phyloP scores from a whole-genome alignment of 2,113 vertebrate genomes.

The Athene noctua region DNA sequence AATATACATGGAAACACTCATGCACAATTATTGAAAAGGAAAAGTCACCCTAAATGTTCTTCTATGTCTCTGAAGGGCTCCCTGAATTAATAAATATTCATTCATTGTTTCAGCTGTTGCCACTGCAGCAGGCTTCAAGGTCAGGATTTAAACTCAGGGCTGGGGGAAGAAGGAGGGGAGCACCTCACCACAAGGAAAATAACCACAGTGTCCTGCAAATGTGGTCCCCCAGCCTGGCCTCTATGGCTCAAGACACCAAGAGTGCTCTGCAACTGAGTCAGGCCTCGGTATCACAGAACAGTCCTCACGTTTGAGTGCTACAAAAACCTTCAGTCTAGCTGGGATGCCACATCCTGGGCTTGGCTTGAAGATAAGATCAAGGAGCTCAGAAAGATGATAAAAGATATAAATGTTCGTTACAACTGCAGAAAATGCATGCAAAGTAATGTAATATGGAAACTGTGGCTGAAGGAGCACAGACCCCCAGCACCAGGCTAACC shows the following conservation, averaged over 20 bases:
- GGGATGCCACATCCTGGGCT: not conserved
- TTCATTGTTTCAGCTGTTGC: not conserved
- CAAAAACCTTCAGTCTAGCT: not conserved
- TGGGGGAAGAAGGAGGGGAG: not conserved
- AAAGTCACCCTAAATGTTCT: not conserved
- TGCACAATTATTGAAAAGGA: not conserved
- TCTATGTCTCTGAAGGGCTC: not conserved
- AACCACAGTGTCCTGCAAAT: accelerated
- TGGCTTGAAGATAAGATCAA: not conserved
- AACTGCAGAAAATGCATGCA: not conserved
- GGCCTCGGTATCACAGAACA: not conserved
- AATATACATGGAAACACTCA: not conserved
- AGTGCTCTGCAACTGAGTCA: not conserved
- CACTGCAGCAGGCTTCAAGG: not conserved
- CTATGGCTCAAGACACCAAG: not conserved
- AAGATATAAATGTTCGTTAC: not conserved
- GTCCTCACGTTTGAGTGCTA: not conserved
- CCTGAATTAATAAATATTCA: not conserved
- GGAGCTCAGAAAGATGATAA: not conserved
- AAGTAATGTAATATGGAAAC: not conserved
- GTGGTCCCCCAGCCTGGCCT: not conserved
- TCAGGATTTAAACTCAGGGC: not conserved
- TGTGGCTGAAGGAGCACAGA: not conserved
- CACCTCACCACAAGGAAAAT: not conserved
- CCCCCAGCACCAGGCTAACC: not conserved